Conservation (phyloP, 2,797 vertebrate genomes). For the Ciconia nigra region DNA sequence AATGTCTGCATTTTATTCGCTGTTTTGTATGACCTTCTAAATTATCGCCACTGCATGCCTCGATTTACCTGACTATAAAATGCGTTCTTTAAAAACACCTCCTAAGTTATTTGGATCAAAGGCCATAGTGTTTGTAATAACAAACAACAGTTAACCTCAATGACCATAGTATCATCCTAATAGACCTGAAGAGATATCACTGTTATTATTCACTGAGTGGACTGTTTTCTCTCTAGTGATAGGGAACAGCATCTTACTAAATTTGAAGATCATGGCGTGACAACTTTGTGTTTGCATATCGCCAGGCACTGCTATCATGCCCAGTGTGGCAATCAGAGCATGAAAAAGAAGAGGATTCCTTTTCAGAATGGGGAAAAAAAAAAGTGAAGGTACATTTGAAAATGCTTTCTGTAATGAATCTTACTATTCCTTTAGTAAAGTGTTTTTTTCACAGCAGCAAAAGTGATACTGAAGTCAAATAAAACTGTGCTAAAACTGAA, state of each 20-base stretch:
- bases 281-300: neutral
- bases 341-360: neutral
- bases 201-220: neutral
- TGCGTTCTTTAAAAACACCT: neutral
- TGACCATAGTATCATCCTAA: neutral
- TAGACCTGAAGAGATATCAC: neutral
- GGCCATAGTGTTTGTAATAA: neutral
- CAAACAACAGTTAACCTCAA: neutral
- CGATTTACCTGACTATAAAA: neutral
- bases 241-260: neutral
- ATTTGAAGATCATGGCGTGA: neutral
- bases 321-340: neutral
- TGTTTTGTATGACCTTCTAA: neutral
- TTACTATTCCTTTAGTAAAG: neutral
- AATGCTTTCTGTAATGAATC: neutral
- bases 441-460: neutral
- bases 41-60: accelerated
- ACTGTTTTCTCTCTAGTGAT: neutral
- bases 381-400: neutral
- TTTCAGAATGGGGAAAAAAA: neutral
- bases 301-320: neutral
- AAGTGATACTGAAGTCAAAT: neutral
- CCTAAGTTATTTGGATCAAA: neutral
- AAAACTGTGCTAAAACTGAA: neutral
- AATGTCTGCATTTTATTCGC: neutral